These are phyloP conservation scores for Patella depressa DNA, from an alignment of 2,888 invertebrate genomes.

Conservation along the genomic window DNA sequence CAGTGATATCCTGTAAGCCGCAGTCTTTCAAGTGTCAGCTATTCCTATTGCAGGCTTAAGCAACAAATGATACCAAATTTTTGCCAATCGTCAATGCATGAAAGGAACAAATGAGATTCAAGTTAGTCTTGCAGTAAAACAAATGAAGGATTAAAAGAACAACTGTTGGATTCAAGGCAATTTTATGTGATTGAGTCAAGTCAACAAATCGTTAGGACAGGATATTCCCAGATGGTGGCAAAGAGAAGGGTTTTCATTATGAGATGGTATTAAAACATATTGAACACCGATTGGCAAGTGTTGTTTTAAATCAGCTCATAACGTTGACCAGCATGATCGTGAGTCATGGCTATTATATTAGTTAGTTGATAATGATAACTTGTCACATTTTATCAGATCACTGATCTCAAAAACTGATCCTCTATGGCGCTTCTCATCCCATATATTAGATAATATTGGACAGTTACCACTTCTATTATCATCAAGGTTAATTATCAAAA, in stretches of 20 bases:
- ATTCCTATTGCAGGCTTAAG: not conserved
- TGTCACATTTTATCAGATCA: no score
- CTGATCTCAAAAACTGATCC: no score
- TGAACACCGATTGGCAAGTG: not conserved
- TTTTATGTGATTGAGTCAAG: not conserved
- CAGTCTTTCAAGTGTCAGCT: not conserved
- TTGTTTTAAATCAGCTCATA: not conserved
- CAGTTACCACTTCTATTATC: no score
- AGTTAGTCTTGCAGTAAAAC: not conserved
- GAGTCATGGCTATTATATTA: no score
- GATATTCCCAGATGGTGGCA: not conserved
- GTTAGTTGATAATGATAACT: no score
- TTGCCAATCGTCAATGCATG: not conserved
- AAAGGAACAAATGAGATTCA: not conserved
- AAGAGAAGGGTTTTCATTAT: not conserved
- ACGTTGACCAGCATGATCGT: no score
- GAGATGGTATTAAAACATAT: not conserved
- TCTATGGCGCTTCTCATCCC: no score
- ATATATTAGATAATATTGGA: no score
- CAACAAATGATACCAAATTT: not conserved
- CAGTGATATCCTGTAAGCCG: not conserved
- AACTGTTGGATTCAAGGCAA: not conserved
- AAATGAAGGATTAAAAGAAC: slow-evolving; percentile 4
- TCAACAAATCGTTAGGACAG: not conserved
- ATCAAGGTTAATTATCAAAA: no score